These are phyloP conservation scores for Digitonthophagus gazella DNA, from an alignment of 2,888 invertebrate species.

Conservation along the genomic window DNA sequence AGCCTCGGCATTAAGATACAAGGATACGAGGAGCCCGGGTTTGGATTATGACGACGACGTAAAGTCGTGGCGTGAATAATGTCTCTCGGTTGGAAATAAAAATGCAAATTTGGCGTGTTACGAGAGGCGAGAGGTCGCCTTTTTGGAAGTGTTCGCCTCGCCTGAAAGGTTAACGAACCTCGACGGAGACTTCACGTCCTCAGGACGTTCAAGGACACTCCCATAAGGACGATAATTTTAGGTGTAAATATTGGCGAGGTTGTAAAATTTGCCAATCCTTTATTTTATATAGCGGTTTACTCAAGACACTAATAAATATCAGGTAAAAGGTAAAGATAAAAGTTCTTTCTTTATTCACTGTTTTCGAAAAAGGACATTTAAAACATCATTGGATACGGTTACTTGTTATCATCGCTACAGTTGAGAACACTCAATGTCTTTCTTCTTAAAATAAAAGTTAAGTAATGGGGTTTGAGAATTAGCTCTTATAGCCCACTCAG, in stretches of 20 bases:
- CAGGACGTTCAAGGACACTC: background rate
- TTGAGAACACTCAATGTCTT: too few relatives aligned
- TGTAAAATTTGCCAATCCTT: background rate
- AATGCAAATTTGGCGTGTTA: background rate
- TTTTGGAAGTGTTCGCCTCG: background rate
- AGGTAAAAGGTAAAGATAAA: too few relatives aligned
- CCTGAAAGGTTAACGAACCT: background rate
- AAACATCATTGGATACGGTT: too few relatives aligned
- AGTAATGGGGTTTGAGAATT: too few relatives aligned
- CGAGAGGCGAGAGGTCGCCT: background rate
- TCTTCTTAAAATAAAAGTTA: too few relatives aligned
- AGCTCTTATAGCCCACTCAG: too few relatives aligned
- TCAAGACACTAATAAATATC: too few relatives aligned
- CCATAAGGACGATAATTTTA: background rate
- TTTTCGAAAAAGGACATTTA: too few relatives aligned
- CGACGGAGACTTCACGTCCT: background rate
- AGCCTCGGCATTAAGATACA: background rate
- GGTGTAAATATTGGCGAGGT: background rate
- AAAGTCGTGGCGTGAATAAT: background rate
- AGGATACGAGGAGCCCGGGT: background rate
- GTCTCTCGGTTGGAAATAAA: background rate
- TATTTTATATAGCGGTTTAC: background rate
- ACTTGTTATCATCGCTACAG: too few relatives aligned
- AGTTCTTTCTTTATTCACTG: too few relatives aligned
- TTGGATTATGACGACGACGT: background rate